Evolutionary conservation across 2,113 vertebrate species (phyloP).

Genomic region (Callopanchax toddi): DNA sequence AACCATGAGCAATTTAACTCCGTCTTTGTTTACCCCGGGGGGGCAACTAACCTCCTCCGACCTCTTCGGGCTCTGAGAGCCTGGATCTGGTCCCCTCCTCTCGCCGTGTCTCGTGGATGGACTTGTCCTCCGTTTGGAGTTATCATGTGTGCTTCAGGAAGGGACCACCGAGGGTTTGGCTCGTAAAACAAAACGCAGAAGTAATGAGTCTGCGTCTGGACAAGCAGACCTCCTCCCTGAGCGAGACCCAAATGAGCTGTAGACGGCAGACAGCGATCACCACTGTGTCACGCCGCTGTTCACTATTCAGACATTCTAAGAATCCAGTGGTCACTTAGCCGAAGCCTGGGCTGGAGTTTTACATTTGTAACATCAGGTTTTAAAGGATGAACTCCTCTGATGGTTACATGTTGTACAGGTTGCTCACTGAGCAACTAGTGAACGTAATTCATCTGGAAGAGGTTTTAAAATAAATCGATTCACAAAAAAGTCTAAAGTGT

Average conservation of each 20-base stretch:
- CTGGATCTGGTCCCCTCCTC: background rate
- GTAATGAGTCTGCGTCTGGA: slow-evolving; percentile 3
- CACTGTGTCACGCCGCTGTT: background rate
- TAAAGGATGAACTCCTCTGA: too few relatives aligned
- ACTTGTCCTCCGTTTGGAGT: background rate
- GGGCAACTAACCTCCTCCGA: slow-evolving; percentile 19
- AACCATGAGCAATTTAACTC: slow-evolving; percentile 35
- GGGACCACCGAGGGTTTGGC: slow-evolving; percentile 4
- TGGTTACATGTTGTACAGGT: too few relatives aligned
- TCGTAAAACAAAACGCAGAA: background rate
- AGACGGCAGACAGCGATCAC: slow-evolving; percentile 12
- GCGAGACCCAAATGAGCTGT: background rate
- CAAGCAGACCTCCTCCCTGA: slow-evolving; percentile 4
- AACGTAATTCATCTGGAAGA: too few relatives aligned
- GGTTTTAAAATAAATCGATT: too few relatives aligned
- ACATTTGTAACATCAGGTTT: background rate
- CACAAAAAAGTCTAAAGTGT: too few relatives aligned
- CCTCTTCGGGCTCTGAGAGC: slow-evolving; percentile 21
- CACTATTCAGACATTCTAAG: slow-evolving; percentile 1
- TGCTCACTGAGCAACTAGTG: too few relatives aligned
- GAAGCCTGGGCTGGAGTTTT: background rate
- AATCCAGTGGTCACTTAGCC: background rate
- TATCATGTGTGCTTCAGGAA: slow-evolving; percentile 7
- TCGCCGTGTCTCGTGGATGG: background rate
- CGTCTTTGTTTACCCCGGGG: slow-evolving; percentile 21